Evolutionary conservation across 2,113 vertebrate genomes (phyloP), one percentile per base, ranked within the genome.

Genomic region (Rhinoptilus africanus): DNA sequence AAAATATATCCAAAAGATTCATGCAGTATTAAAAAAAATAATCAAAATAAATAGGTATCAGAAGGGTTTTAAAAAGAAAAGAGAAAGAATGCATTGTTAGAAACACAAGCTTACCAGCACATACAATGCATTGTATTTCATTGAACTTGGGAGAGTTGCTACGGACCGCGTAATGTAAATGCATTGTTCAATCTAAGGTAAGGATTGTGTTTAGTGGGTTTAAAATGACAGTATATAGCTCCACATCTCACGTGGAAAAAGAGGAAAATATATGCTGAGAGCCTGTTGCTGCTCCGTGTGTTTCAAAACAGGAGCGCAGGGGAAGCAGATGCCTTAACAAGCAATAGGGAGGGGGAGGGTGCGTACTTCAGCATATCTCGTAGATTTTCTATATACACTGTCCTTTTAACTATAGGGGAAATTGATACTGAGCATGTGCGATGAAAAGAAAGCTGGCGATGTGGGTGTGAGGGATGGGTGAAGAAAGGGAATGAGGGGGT

Each of bases 161-260:
- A 95, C 24, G 3, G 45, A 68, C 95, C 95, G 89, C 26, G 67
- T 93, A 17, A 97, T 88, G 96, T 95, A 97, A 98, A 98, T 98
- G 98, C 98, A 98, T 98, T 98, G 98, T 97, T 95, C 90, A 93
- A 78, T 97, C 96, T 98, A 97, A 95, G 97, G 98, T 98, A 98
- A 97, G 96, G 98, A 94, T 97, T 92, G 98, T 97, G 98, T 97
- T 97, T 91, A 68, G 96, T 97, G 96, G 96, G 93, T 98, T 98
- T 98, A 98, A 98, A 98, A 98, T 98, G 98, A 98, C 98, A 98
- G 98, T 98, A 98, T 98, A 98, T 98, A 95, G 95, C 83, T 98
- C 97, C 96, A 94, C 57, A 77, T 97, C 89, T 97, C 6, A 6
- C 24, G 85, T 54, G 94, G 91, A 90, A 95, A 96, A 96, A 77